Base-by-base conservation (phyloP, 2,113 vertebrate species). In the Perca fluviatilis region DNA sequence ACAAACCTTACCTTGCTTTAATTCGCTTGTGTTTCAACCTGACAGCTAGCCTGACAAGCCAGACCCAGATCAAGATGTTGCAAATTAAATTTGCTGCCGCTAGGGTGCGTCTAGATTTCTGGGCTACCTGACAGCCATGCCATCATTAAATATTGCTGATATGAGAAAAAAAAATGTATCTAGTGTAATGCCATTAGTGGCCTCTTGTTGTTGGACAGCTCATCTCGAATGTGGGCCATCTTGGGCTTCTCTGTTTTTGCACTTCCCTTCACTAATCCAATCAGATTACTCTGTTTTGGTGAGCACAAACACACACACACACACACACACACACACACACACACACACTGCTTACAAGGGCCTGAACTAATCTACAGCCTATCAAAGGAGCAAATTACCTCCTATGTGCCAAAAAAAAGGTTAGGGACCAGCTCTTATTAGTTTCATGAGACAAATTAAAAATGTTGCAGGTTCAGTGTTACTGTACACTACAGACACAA, bases 241-340 rank as follows among this genome's bases (percentile, higher is more conserved):
- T 27, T 57, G 18, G 53, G 50, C 63, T 9, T 64, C 23, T 9
- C 4, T 73, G 61, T 58, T 77, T 50, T 54, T 54, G 18, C 18
- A 2, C 36, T 57, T 75, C 43, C 30, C 51, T 27, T 51, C 33
- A 76, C 79, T 89, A 89, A 93, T 93, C 90, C 88, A 79, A 81
- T 91, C 86, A 84, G 80, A 46, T 51, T 11, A 74, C 62, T 75
- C 40, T 81, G 53, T 77, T 74, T 67, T 40, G 65, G 8, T 43
- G 36, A 16, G 27, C 54, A 72, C 27, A 80, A 36, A 25, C 65
- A 57, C 73, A 66, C 21, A 50, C 66, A 71, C 23, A n/a, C 15
- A 54, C 21, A 6, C 5, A 33, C 33, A n/a, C 19, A 53, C 54
- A 72, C 27, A 80, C 47, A 51, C 66, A 72, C 27, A 77, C 53